phyloP scores from a whole-genome alignment of 2,113 vertebrate species.

The Leuciscus idus region DNA sequence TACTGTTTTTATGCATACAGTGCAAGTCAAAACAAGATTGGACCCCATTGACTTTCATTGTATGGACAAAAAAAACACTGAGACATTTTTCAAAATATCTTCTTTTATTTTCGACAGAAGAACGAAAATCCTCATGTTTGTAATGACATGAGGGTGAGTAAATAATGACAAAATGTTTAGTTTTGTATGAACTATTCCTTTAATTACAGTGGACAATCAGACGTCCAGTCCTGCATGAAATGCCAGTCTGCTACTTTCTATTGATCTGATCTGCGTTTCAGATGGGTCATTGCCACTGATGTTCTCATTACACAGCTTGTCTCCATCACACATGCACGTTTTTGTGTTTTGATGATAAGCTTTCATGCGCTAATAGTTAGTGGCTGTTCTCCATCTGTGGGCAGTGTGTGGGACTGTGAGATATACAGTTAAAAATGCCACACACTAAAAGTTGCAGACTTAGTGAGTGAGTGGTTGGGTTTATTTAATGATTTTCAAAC shows the following conservation, averaged over 20 bases:
- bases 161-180: background rate
- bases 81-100: background rate
- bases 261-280: slow-evolving; percentile 17
- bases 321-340: background rate
- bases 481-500: slow-evolving; percentile 40
- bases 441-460: slow-evolving; percentile 49
- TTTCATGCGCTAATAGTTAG: slow-evolving; percentile 54
- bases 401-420: slow-evolving; percentile 19
- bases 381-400: slow-evolving; percentile 62
- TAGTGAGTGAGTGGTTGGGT: slow-evolving; percentile 47
- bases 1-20: background rate
- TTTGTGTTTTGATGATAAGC: slow-evolving; percentile 13
- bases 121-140: background rate
- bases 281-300: background rate
- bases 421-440: slow-evolving; percentile 32
- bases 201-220: background rate
- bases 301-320: slow-evolving; percentile 19
- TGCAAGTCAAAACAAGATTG: background rate
- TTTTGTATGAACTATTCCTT: background rate
- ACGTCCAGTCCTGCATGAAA: background rate
- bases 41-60: background rate
- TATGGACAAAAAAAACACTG: background rate
- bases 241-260: background rate
- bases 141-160: background rate
- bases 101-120: background rate